Evolutionary conservation across 2,888 invertebrate genomes (phyloP), one percentile per base, ranked within the genome.

Genomic region (Pherbina coryleti): DNA sequence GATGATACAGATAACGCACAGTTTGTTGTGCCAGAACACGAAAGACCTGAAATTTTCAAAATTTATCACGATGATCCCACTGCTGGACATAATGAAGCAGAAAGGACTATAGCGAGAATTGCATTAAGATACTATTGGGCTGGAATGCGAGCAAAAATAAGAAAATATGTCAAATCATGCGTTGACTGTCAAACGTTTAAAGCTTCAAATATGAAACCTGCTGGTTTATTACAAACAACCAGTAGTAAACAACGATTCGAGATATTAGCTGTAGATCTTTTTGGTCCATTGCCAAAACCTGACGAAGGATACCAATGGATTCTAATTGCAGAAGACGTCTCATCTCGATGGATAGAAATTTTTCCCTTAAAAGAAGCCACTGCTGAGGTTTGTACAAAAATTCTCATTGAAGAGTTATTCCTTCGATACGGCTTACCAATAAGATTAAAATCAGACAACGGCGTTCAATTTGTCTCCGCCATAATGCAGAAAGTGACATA

Each of bases 61-160:
- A 4, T n/a, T 0, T 81, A 81, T 28, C 81, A 83, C 28, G 79
- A 82, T 76, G 79, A 79, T 0, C 62, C 72, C 11, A 83, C 80
- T 8, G 79, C 81, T 8, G 80, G 81, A 1, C 81, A 81, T 69
- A 79, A 81, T 67, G 82, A 79, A 3, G 49, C 64, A 0, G 78
- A 80, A 2, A 72, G 74, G 37, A 83, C 73, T 11, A 79, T 79
- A 0, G 57, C 67, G 0, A 67, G 77, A 0, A 82, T 82, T n/a
- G 14, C 78, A 1, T 22, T 14, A n/a, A 75, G 78, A 28, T 81
- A 80, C 14, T 82, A 71, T 55, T 82, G 82, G 81, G 72, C 80
- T 49, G 76, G 78, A 5, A 81, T 82, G 79, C 64, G 78, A 5
- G 57, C 57, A 19, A 76, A 81, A 51, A 78, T 81, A 17, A 22